Base-by-base conservation (phyloP, 35 echinoderm and acorn worm genomes). In the Apostichopus parvimensis region DNA sequence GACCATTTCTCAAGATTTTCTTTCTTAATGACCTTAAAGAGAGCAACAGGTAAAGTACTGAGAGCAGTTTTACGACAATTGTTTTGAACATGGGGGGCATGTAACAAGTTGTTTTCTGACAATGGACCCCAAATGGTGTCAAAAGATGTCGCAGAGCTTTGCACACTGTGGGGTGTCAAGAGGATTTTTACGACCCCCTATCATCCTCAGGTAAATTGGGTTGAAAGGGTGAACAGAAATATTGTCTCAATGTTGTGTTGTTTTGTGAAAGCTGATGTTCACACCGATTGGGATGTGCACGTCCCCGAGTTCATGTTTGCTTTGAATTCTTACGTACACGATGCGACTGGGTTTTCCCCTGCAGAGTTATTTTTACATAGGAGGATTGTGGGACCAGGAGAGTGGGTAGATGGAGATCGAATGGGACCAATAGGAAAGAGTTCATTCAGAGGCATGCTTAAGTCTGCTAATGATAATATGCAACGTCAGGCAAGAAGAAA, bases 1-100 rank as follows among this genome's bases (percentile, higher is more conserved):
- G 87, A 89, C 26, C 87, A 89, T 26, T 89, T 89, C 26, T 71
- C 61, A 17, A 89, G 25, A 15, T 89, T 89, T 76, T 71, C 61
- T 20, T 28, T 89, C 5, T 76, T 89, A 64, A 68, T 68, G 61
- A 34, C 56, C 1, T 68, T 89, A 64, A 89, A 72, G 17, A 73
- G 60, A 89, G 87, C 87, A 13, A 73, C 66, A 25, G 87, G 87
- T n/a, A 53, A 22, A 72, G 87, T 89, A 57, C 6, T 76, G 53
- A 21, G 18, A 15, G 20, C 64, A 28, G 45, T 89, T 6, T 18
- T 88, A 28, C 56, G 56, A 61, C 57, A 88, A 21, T 12, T 88
- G 12, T 88, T 88, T 57, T 62, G 86, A 4, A 71, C 53, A 15
- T 88, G 86, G 86, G 86, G 86, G 14, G 61, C 61, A 8, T 65